Conservation (phyloP, 2,888 invertebrate species). For the Drosophila quasianomalipes region DNA sequence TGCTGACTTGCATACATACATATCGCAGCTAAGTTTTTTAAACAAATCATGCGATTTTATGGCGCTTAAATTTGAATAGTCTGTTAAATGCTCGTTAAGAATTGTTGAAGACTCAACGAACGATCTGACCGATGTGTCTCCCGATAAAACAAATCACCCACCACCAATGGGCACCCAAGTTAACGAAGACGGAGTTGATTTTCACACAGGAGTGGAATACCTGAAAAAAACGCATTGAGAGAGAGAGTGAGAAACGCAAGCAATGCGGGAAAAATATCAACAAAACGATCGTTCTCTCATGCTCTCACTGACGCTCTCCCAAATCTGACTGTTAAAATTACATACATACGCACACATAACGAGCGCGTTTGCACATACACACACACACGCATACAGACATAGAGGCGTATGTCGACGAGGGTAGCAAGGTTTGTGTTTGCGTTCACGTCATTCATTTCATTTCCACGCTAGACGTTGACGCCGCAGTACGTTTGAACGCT, state of each 20-base stretch:
- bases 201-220: slow-evolving; percentile 30
- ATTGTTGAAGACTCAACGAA: not conserved
- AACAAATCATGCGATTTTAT: not conserved
- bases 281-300: slow-evolving; percentile 18
- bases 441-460: slow-evolving; percentile 53
- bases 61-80: slow-evolving; percentile 10
- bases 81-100: not conserved
- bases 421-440: slow-evolving; percentile 49
- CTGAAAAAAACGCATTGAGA: slow-evolving; percentile 29
- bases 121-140: not conserved
- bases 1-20: not conserved
- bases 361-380: slow-evolving; percentile 12
- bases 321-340: slow-evolving; percentile 7
- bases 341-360: slow-evolving; percentile 12
- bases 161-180: slow-evolving; percentile 18
- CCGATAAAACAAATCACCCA: slow-evolving; percentile 30
- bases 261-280: slow-evolving; percentile 43
- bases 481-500: slow-evolving; percentile 66
- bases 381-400: slow-evolving; percentile 9
- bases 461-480: slow-evolving; percentile 72
- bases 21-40: not conserved
- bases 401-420: slow-evolving; percentile 23
- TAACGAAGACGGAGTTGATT: slow-evolving; percentile 26
- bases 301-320: slow-evolving; percentile 4
- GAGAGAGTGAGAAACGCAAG: slow-evolving; percentile 12